Conservation (phyloP, 2,113 vertebrate genomes). For the Porphyrio hochstetteri region DNA sequence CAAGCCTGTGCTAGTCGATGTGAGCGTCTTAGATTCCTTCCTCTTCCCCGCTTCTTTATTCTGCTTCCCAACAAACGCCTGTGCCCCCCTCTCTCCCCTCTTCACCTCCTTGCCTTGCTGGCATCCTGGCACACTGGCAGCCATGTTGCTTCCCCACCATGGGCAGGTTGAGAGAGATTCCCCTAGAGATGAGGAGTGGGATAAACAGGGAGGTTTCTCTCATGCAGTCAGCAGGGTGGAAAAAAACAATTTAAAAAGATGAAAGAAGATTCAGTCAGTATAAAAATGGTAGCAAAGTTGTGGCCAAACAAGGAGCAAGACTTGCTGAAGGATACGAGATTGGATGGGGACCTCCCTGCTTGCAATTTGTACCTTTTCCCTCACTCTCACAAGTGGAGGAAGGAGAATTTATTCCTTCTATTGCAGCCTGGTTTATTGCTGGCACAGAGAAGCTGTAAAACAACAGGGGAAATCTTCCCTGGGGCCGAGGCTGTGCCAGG, state of each 20-base stretch:
- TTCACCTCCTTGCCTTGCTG: background rate
- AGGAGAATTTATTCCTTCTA: background rate
- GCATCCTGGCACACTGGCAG: background rate
- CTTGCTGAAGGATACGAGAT: background rate
- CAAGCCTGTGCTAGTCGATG: background rate
- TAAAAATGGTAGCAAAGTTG: background rate
- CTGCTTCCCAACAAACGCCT: background rate
- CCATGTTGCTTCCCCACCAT: background rate
- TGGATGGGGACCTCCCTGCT: background rate
- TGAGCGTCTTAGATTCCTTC: background rate
- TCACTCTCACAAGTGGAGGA: background rate
- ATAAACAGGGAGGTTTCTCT: background rate
- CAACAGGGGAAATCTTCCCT: background rate
- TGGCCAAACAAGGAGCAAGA: background rate
- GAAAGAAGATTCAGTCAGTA: background rate
- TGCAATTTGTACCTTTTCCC: background rate
- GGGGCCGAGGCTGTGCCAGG: background rate
- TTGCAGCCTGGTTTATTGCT: slow-evolving; percentile 3
- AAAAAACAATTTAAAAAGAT: background rate
- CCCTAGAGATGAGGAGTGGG: background rate
- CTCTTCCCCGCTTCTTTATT: background rate
- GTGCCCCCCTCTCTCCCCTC: background rate
- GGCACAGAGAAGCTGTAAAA: background rate
- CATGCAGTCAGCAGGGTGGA: background rate
- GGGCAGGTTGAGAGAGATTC: background rate